phyloP scores from a whole-genome alignment of 2,113 vertebrate species.

The Pituophis catenifer region DNA sequence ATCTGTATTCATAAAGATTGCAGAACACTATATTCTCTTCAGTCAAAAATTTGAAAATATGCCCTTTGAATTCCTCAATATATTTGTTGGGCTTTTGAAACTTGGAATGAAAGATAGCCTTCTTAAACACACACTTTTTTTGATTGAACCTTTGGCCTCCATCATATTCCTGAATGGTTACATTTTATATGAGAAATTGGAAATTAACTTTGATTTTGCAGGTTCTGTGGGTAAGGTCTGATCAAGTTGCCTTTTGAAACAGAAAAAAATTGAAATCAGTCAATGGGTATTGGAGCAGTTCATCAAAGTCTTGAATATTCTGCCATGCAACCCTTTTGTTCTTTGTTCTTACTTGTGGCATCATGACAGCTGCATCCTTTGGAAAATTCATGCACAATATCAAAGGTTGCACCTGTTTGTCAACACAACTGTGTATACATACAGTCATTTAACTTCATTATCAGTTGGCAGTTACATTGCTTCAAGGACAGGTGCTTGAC shows the following conservation, averaged over 20 bases:
- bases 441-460: not conserved
- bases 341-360: not conserved
- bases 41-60: not conserved
- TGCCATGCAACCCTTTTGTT: not conserved
- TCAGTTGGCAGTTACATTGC: not conserved
- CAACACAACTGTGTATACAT: not conserved
- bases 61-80: not conserved
- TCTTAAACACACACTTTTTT: not conserved
- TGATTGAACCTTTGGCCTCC: not conserved
- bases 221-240: not conserved
- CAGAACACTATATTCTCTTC: not conserved
- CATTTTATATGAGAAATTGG: not conserved
- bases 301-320: not conserved
- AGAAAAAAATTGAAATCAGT: not conserved
- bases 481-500: not conserved
- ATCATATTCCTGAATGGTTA: not conserved
- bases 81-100: not conserved
- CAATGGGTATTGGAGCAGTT: not conserved
- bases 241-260: not conserved
- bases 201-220: not conserved
- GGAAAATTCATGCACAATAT: not conserved
- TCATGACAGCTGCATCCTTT: not conserved
- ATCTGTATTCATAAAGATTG: not conserved
- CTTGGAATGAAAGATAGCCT: not conserved
- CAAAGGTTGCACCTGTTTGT: not conserved